Percentiles rank a stretch among this genome's conserved stretches.
Conservation (phyloP, 2,888 invertebrate species). For the Nasonovia ribisnigri region DNA sequence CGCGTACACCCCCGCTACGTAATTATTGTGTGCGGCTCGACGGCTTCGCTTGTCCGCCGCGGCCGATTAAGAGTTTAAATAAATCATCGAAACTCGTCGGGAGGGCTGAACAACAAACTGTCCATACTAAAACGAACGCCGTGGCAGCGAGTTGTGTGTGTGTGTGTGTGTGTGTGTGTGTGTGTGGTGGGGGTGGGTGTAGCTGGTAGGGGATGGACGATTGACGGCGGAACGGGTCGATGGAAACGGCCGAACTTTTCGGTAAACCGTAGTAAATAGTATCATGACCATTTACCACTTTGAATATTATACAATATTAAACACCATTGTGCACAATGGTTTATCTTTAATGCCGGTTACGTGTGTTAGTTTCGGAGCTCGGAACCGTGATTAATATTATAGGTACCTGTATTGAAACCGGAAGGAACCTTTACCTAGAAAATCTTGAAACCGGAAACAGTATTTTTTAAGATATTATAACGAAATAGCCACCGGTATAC, state of each 20-base stretch:
- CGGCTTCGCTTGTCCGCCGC: neutral
- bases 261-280: neutral
- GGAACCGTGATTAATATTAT: too few relatives aligned
- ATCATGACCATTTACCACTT: neutral
- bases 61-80: conserved; percentile 57
- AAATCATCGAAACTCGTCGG: conserved; percentile 35
- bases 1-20: neutral
- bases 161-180: too few relatives aligned
- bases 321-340: neutral
- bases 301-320: neutral
- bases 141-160: too few relatives aligned
- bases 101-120: neutral
- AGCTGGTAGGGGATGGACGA: neutral
- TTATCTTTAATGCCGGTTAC: neutral
- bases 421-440: neutral
- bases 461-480: neutral
- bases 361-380: neutral
- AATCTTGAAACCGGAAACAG: neutral
- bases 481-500: neutral
- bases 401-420: too few relatives aligned
- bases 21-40: neutral
- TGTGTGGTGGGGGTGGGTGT: too few relatives aligned
- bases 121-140: neutral
- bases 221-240: neutral
- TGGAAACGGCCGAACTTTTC: neutral